Evolutionary conservation across 2,113 vertebrate genomes (phyloP), one percentile per base, ranked within the genome.

Genomic region (Heterochromis multidens): DNA sequence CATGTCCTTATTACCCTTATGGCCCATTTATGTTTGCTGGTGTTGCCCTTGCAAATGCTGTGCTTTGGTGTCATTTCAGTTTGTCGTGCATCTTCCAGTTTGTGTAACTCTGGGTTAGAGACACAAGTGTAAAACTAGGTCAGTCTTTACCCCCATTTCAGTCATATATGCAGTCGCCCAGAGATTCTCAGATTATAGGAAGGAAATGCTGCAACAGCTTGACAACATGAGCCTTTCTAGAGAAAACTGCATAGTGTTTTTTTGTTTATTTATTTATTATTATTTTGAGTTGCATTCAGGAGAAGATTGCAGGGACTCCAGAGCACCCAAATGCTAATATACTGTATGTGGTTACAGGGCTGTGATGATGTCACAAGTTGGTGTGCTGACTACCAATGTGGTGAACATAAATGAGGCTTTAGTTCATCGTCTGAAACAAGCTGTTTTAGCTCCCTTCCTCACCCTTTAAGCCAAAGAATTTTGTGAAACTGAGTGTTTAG

Each of bases 401-500:
- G 33, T 35, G 33, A 35, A 4, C 3, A 14, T 14, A 9, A 43
- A 13, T 12, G 11, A 13, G 12, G 40, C 12, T 43, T 13, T 43
- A 13, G 40, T 13, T 43, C 40, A 43, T 43, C 3, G 8, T 9
- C 35, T 37, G 35, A 35, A 35, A 35, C 33, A 35, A 35, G 33
- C 6, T 6, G 33, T 37, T 37, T 37, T 37, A 13, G 11, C 37
- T 43, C 40, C 40, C 40, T 43, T 43, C 40, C 12, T 4, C 40
- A 13, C 11, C 12, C 40, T 43, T 43, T 14, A 43, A 43, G 12
- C 40, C 35, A 5, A 67, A 67, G 23, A 10, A 7, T 9, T 0
- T 7, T 9, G 23, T 4, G 1, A 65, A n/a, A n/a, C n/a, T n/a
- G n/a, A n/a, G 62, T 35, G 40, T 43, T 43, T 13, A 25, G 0